Evolutionary conservation across 2,888 invertebrate genomes (phyloP), one percentile per base, ranked within the genome.

Genomic region (Hemicrepidius hirtus): DNA sequence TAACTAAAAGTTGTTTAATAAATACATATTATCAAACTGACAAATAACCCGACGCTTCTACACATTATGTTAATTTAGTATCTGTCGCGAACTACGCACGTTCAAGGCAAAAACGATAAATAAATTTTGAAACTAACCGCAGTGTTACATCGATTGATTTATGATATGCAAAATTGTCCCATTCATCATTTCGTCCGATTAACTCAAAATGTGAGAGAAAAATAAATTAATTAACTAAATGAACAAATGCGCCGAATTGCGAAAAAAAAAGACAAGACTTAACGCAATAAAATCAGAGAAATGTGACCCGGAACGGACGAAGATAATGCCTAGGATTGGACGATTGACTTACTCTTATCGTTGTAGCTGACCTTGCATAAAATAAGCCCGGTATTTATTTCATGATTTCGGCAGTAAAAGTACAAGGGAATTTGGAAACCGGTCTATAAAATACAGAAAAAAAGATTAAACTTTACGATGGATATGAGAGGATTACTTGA

Each of bases 341-440:
- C 59, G 35, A 53, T 59, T 59, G 59, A 59, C 37, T 59, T 35
- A 59, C 53, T 53, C 53, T 53, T 53, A 53, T 53, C 53, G 53
- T 32, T 32, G 24, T 24, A 49, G 64, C 64, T 64, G 64, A 64
- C 35, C 49, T 64, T 50, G 64, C 64, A 64, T 64, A 49, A 50
- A 64, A 32, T 64, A 50, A 64, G 50, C 64, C 64, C n/a, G 53
- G 28, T 53, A 53, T 53, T 53, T 53, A 53, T 53, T 32, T 21
- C 50, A 40, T 50, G 37, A 49, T 35, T 50, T 64, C 64, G 21
- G 50, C 50, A 50, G 28, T 64, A 64, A 64, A 64, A 49, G 49
- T 50, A 35, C 49, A 24, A 24, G 49, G 50, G 53, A 37, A 50
- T 64, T 64, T 35, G 64, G 49, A 62, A 62, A 46, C 49, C 49